Evolutionary conservation across 2,113 vertebrate genomes (phyloP).

Genomic region (Maccullochella peelii): DNA sequence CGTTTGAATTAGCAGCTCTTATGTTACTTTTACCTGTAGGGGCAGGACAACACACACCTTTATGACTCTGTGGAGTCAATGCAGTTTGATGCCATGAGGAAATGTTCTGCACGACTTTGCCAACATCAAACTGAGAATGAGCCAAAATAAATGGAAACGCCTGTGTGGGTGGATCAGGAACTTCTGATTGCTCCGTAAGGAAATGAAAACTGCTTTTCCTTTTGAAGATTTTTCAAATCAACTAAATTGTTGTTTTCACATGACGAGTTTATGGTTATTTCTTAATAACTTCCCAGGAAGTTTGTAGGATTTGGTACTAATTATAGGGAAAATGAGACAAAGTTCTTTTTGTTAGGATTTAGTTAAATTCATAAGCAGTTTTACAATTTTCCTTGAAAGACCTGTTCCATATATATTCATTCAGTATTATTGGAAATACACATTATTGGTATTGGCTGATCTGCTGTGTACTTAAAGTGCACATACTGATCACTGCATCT

Average conservation of each 20-base stretch:
- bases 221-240: no score
- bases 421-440: no score
- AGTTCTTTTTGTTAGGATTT: not conserved
- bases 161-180: not conserved
- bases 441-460: no score
- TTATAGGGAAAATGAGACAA: not conserved
- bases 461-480: not conserved
- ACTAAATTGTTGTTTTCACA: not conserved
- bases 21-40: not conserved
- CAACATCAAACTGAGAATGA: conserved; percentile 1
- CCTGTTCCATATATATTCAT: not conserved
- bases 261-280: not conserved
- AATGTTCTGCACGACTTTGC: not conserved
- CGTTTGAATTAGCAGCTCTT: not conserved
- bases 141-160: not conserved
- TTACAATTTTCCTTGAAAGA: not conserved
- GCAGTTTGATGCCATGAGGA: not conserved
- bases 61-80: not conserved
- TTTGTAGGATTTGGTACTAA: not conserved
- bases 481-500: not conserved
- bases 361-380: not conserved
- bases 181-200: not conserved
- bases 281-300: not conserved
- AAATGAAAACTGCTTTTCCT: not conserved
- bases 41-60: not conserved